Percentiles rank a stretch among this genome's conserved stretches.
phyloP scores from a whole-genome alignment of 1,140 invertebrate genomes.

The Zophobas atratus region DNA sequence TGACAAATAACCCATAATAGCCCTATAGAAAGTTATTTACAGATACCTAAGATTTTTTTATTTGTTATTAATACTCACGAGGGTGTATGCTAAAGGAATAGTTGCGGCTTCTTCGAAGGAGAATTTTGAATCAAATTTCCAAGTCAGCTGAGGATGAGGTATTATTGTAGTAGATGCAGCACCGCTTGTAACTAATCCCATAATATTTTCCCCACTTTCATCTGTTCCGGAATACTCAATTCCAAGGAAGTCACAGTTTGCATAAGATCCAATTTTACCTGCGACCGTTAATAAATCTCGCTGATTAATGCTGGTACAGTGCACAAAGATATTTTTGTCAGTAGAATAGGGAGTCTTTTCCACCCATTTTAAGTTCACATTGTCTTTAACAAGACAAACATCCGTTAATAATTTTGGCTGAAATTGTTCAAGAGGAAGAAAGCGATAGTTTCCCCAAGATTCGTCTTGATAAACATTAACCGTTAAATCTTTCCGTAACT shows the following conservation, averaged over 20 bases:
- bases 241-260: conserved; percentile 63
- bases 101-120: conserved; percentile 88
- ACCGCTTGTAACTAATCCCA: conserved; percentile 74
- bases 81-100: conserved; percentile 83
- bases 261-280: conserved; percentile 95
- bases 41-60: conserved; percentile 14
- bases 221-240: conserved; percentile 27
- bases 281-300: conserved; percentile 97
- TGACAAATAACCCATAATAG: conserved; percentile 7
- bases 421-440: conserved; percentile 78
- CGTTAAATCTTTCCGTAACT: conserved; percentile 85
- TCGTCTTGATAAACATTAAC: conserved; percentile 87
- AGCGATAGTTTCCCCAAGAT: conserved; percentile 89
- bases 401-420: conserved; percentile 76
- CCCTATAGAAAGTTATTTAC: conserved; percentile 21
- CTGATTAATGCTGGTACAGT: conserved; percentile 96
- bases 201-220: conserved; percentile 7
- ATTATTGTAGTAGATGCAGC: conserved; percentile 74
- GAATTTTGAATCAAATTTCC: conserved; percentile 87
- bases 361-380: conserved; percentile 1
- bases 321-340: not conserved
- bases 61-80: conserved; percentile 21
- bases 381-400: conserved; percentile 5
- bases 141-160: conserved; percentile 73
- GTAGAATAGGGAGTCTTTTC: not conserved